Conservation (phyloP, 2,888 invertebrate species). For the Volucella zonaria region DNA sequence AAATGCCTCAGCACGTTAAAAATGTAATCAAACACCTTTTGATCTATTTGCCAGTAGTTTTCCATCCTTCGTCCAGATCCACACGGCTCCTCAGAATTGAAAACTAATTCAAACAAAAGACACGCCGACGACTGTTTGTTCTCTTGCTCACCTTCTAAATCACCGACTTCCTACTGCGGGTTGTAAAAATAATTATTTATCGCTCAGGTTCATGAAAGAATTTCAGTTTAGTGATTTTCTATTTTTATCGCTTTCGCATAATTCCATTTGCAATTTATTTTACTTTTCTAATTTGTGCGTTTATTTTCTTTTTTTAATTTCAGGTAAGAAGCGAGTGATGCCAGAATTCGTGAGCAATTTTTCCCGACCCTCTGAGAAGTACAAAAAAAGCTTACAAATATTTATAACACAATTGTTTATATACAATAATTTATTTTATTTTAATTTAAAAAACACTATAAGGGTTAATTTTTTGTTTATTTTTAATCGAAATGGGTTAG, state of each 20-base stretch:
- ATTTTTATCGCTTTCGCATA: background rate
- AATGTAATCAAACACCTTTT: background rate
- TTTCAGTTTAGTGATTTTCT: constrained; percentile 19
- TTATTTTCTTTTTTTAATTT: constrained; percentile 48
- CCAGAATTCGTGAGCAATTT: too few relatives aligned
- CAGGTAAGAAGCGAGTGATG: constrained; percentile 58
- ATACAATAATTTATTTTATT: too few relatives aligned
- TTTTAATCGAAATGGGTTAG: too few relatives aligned
- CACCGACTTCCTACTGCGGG: background rate
- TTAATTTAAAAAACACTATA: too few relatives aligned
- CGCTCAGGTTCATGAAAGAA: constrained; percentile 16
- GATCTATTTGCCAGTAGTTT: background rate
- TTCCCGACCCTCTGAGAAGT: too few relatives aligned
- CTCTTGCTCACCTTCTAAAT: background rate
- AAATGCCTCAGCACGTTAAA: background rate
- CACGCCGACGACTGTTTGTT: background rate
- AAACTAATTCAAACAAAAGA: constrained; percentile 25
- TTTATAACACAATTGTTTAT: too few relatives aligned
- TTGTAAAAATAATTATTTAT: constrained; percentile 18
- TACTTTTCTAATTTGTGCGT: background rate
- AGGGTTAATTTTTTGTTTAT: too few relatives aligned
- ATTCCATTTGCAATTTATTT: constrained; percentile 13
- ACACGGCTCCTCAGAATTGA: background rate
- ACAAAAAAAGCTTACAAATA: too few relatives aligned
- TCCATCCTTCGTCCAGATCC: background rate